These are phyloP conservation scores for Trichopoda pennipes DNA, from an alignment of 2,888 invertebrate genomes.

Conservation along the genomic window DNA sequence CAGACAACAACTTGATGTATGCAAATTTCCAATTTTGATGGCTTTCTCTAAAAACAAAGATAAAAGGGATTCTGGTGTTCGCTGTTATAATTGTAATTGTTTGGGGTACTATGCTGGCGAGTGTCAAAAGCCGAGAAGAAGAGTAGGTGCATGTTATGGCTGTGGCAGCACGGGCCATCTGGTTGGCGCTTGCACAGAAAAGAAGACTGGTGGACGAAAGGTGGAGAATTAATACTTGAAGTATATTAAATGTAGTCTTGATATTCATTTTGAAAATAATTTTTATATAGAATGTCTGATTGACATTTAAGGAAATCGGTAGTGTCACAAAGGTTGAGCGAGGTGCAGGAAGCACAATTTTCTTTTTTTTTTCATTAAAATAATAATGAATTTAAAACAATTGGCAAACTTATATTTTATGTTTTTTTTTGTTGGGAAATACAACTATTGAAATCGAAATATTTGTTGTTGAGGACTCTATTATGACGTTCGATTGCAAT, in stretches of 20 bases:
- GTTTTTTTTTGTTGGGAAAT: conserved; percentile 17
- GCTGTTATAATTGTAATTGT: conserved; percentile 57
- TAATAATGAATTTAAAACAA: conserved; percentile 32
- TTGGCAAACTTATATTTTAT: conserved; percentile 17
- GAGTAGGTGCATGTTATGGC: conserved; percentile 58
- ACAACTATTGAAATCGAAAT: conserved; percentile 19
- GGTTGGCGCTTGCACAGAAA: conserved; percentile 27
- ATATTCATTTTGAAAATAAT: background rate
- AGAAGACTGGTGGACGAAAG: background rate
- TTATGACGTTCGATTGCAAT: conserved; percentile 21
- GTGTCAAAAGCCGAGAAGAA: conserved; percentile 45
- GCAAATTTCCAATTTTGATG: conserved; percentile 44
- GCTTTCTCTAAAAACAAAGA: conserved; percentile 45
- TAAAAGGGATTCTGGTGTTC: background rate
- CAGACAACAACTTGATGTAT: conserved; percentile 36
- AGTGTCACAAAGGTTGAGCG: too few relatives aligned
- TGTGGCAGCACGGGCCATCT: conserved; percentile 49
- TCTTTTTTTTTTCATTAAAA: conserved; percentile 36
- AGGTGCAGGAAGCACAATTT: background rate
- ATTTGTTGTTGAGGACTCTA: conserved; percentile 29
- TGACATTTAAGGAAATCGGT: conserved; percentile 6
- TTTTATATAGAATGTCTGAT: conserved; percentile 28
- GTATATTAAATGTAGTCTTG: conserved; percentile 38
- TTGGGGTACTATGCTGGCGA: conserved; percentile 52
- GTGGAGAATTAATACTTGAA: conserved; percentile 39